Conservation (phyloP, 2,888 invertebrate species). For the Platypus cylindrus region DNA sequence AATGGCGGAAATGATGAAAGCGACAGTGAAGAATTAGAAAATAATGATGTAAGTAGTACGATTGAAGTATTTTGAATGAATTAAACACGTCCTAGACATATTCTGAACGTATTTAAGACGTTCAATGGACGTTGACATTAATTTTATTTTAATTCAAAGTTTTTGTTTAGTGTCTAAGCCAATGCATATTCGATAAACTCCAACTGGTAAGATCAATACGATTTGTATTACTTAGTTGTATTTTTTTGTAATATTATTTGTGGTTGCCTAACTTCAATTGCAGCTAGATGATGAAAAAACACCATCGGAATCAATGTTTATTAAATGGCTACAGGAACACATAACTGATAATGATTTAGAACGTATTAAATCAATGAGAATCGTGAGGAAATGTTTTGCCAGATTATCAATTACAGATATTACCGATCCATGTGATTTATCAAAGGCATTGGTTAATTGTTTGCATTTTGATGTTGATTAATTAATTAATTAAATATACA, state of each 20-base stretch:
- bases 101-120: no score
- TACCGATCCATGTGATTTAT: slow-evolving; percentile 32
- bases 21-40: no score
- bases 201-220: slow-evolving; percentile 28
- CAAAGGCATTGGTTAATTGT: slow-evolving; percentile 28
- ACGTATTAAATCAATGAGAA: slow-evolving; percentile 27
- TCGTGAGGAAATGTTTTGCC: slow-evolving; percentile 32
- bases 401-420: slow-evolving; percentile 29
- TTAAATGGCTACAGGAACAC: slow-evolving; percentile 33
- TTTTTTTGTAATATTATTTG: background rate
- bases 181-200: slow-evolving; percentile 32
- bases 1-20: no score
- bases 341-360: slow-evolving; percentile 27
- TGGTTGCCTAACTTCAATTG: no score
- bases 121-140: no score
- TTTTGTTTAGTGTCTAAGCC: slow-evolving; percentile 30
- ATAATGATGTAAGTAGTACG: no score
- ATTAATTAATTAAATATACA: no score
- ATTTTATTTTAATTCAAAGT: slow-evolving; percentile 1
- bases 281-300: slow-evolving; percentile 32
- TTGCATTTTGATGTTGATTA: slow-evolving; percentile 28
- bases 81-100: no score
- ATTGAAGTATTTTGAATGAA: no score
- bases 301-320: slow-evolving; percentile 33
- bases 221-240: background rate